Conservation (phyloP, 2,797 vertebrate species). For the Poecilia gillii region DNA sequence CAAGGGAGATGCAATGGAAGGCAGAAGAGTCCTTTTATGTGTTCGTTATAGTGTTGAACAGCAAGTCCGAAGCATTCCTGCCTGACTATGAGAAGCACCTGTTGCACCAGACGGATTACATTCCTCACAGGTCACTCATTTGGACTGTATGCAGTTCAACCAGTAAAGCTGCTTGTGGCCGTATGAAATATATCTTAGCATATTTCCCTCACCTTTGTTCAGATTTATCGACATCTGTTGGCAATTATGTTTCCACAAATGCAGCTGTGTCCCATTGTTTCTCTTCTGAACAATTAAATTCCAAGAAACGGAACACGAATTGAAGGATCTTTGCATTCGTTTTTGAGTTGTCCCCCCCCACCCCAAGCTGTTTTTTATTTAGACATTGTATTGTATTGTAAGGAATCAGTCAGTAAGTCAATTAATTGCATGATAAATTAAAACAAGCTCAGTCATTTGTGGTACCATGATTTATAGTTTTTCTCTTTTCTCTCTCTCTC, state of each 20-base stretch:
- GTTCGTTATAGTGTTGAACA: conserved; percentile 22
- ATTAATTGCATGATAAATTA: no score
- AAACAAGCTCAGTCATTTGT: no score
- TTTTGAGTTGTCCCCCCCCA: no score
- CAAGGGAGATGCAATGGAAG: conserved; percentile 10
- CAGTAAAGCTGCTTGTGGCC: conserved; percentile 2
- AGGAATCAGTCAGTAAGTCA: no score
- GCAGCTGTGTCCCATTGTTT: neutral
- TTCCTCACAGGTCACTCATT: conserved; percentile 38
- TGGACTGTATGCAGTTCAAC: conserved; percentile 17
- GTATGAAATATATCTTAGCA: conserved; percentile 4
- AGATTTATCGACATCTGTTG: neutral
- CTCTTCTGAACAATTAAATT: neutral
- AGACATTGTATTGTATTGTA: neutral
- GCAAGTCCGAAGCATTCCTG: conserved; percentile 44
- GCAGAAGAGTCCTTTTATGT: neutral
- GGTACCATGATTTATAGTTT: no score
- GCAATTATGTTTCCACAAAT: neutral
- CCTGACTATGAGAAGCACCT: conserved; percentile 22
- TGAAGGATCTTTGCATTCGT: neutral
- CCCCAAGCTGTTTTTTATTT: neutral
- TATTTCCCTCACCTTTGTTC: neutral
- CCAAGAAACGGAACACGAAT: neutral
- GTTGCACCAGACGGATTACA: conserved; percentile 52
- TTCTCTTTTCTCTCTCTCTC: no score